These are phyloP conservation scores for Lasioglossum leucozonium DNA, from an alignment of 2,888 invertebrate genomes.

Conservation along the genomic window DNA sequence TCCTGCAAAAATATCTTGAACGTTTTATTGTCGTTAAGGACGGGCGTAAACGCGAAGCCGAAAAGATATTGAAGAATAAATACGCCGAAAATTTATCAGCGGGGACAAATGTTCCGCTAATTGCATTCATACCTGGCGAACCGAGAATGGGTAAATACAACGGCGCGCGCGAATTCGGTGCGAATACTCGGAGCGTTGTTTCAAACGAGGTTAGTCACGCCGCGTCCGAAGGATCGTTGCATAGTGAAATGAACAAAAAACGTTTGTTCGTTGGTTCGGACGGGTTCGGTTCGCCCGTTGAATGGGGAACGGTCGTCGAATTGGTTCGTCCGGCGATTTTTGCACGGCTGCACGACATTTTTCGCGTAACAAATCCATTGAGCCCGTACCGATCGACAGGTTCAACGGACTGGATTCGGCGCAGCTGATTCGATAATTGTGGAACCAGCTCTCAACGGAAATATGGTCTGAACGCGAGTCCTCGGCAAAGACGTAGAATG, in stretches of 20 bases:
- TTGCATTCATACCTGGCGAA: constrained; percentile 24
- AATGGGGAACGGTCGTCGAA: not conserved
- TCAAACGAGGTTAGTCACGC: constrained; percentile 26
- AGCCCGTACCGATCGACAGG: not conserved
- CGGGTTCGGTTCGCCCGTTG: constrained; percentile 12
- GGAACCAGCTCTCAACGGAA: not conserved
- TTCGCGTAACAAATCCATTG: not conserved
- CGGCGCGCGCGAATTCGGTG: not conserved
- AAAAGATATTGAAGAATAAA: not conserved
- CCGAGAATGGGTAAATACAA: constrained; percentile 15
- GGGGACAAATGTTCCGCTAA: constrained; percentile 15
- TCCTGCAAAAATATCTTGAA: not conserved
- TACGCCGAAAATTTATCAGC: not conserved
- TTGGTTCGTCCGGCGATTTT: constrained; percentile 1
- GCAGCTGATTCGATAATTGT: not conserved
- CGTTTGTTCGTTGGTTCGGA: constrained; percentile 16
- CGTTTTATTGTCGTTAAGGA: too few species aligned
- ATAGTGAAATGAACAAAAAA: constrained; percentile 15
- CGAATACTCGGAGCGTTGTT: constrained; percentile 31
- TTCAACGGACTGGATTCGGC: not conserved
- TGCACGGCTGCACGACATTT: constrained; percentile 1
- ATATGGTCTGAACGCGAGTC: not conserved
- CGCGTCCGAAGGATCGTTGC: constrained; percentile 4
- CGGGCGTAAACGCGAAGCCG: too few species aligned
- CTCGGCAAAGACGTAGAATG: not conserved